These are phyloP conservation scores for Scopus umbretta DNA, from an alignment of 2,113 vertebrate genomes.

Conservation along the genomic window DNA sequence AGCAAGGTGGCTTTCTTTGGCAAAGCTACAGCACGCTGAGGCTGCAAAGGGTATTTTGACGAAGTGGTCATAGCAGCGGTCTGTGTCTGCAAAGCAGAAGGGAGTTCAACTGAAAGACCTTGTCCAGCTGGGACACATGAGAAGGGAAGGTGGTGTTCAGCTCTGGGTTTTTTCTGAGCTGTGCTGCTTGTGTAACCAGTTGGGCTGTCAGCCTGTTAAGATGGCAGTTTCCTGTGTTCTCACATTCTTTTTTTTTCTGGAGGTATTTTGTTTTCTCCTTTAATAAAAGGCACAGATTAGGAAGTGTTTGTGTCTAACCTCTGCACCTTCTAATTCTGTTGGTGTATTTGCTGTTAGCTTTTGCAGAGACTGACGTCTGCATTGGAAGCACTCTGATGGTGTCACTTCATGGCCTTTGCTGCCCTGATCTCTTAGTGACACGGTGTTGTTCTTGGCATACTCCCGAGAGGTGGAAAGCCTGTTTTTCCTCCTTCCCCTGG, in stretches of 20 bases:
- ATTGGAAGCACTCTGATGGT: background rate
- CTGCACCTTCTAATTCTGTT: background rate
- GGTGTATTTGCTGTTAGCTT: background rate
- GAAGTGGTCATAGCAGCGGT: background rate
- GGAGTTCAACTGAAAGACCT: background rate
- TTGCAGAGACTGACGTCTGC: background rate
- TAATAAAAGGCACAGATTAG: background rate
- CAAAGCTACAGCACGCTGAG: rapidly evolving
- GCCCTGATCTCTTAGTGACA: background rate
- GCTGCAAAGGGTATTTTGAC: background rate
- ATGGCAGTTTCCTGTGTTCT: background rate
- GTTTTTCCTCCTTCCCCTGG: background rate
- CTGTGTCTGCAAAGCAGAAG: background rate
- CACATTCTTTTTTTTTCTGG: background rate
- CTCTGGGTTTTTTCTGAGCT: background rate
- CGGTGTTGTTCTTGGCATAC: background rate
- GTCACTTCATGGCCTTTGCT: background rate
- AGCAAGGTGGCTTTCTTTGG: background rate
- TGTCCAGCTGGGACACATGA: background rate
- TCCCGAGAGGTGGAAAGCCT: constrained; percentile 9
- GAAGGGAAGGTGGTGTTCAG: background rate
- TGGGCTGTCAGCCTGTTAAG: background rate
- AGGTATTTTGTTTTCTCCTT: background rate
- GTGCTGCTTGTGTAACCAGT: background rate
- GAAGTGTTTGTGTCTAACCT: background rate